phyloP scores from a whole-genome alignment of 1,140 invertebrate genomes.

The Zelostemma sp. region DNA sequence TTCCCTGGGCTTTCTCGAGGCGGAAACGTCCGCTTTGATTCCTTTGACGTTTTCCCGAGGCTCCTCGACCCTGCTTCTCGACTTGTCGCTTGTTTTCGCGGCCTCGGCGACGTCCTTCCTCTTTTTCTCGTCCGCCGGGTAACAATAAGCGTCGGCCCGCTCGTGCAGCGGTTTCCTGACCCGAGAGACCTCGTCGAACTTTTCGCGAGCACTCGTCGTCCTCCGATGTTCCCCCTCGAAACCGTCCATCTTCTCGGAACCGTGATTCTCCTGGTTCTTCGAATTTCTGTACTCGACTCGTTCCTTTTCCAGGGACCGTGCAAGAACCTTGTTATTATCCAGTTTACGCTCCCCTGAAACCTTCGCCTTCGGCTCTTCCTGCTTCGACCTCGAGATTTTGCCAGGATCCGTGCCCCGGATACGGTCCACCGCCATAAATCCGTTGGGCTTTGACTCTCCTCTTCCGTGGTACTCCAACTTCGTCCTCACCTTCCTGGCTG shows the following conservation, averaged over 20 bases:
- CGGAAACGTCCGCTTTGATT: slow-evolving; percentile 48
- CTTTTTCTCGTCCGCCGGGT: slow-evolving; percentile 29
- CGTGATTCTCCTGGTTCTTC: not conserved
- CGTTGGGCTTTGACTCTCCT: slow-evolving; percentile 4
- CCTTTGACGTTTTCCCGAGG: slow-evolving; percentile 9
- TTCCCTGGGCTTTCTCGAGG: slow-evolving; percentile 24
- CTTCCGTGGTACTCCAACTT: slow-evolving; percentile 47
- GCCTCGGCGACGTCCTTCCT: not conserved
- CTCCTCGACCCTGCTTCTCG: not conserved
- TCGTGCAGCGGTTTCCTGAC: slow-evolving; percentile 39
- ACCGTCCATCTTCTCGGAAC: not conserved
- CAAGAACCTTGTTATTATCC: not conserved
- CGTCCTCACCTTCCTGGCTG: slow-evolving; percentile 74
- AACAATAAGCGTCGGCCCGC: slow-evolving; percentile 29
- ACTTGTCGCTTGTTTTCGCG: not conserved
- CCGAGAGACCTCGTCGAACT: not conserved
- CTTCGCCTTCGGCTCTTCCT: slow-evolving; percentile 9
- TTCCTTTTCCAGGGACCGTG: slow-evolving; percentile 1
- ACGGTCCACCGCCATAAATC: slow-evolving; percentile 14
- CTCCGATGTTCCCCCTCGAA: not conserved
- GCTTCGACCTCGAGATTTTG: not conserved
- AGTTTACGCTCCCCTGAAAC: slow-evolving; percentile 8
- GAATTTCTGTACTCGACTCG: slow-evolving; percentile 2
- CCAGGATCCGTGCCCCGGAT: not conserved
- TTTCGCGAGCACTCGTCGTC: not conserved